Evolutionary conservation across 2,888 invertebrate genomes (phyloP), one percentile per base, ranked within the genome.

Genomic region (Mesoligia furuncula): DNA sequence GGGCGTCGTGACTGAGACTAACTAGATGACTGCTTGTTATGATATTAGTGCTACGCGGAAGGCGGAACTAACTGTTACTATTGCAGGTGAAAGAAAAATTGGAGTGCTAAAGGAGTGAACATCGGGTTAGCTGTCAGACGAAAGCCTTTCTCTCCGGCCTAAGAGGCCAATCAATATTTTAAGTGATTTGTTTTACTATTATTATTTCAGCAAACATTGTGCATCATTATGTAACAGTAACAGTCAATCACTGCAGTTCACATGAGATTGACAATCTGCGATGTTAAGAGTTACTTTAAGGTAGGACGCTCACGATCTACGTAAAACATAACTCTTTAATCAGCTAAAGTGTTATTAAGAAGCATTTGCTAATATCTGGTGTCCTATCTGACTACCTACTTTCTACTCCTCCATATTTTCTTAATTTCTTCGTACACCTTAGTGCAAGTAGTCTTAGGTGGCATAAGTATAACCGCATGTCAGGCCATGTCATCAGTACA

Each of bases 1-100:
- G 31, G 31, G 31, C 3, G 31, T 59, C 90, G 87, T 87, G 88
- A 80, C 84, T 64, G 84, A 77, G 83, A 88, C 90, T 87, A 85
- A 71, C 75, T 42, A 83, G 80, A 73, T 31, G 20, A 24, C 61
- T 39, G 61, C 31, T n/a, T 24, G 61, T 17, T 15, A 11, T 54
- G 27, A 57, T 31, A 51, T 13, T 11, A 17, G 42, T 24, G 57
- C 27, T 17, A 1, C 42, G 20, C 42, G 17, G 31, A 17, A 66
- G 15, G 27, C 59, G 24, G 36, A 36, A 6, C 39, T 27, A 13
- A 20, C 57, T 51, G 1, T 27, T 13, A 11, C 5, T 9, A 39
- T 17, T 54, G 36, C 15, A 20, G 6, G 20, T 4, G 31, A 7
- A 31, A 17, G 8, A 24, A 51, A 51, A 9, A 36, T 51, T 9